Percentiles rank a stretch among this genome's conserved stretches.
These are phyloP conservation scores for Phengaris alcon DNA, from an alignment of 2,888 invertebrate species.

Conservation along the genomic window DNA sequence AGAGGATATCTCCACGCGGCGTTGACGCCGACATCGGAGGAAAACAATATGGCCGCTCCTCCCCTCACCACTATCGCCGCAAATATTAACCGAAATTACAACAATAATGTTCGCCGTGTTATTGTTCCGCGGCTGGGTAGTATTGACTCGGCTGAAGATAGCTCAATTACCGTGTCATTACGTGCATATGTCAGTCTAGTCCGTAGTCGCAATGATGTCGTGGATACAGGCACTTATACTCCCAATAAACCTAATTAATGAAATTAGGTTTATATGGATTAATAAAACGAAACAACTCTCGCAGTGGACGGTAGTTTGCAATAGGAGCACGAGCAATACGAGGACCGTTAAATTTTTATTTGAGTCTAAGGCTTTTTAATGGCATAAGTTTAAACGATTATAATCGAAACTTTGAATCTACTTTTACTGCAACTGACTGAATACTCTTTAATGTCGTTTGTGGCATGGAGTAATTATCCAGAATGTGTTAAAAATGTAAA, in stretches of 20 bases:
- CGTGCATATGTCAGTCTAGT: not conserved
- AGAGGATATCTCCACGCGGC: slow-evolving; percentile 29
- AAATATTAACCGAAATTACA: slow-evolving; percentile 16
- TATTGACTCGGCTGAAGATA: not conserved
- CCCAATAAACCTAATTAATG: not conserved
- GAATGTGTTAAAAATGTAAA: no score
- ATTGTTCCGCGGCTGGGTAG: not conserved
- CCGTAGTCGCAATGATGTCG: not conserved
- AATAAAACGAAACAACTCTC: not conserved
- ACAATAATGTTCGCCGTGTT: not conserved
- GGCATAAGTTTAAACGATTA: not conserved
- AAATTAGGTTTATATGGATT: not conserved
- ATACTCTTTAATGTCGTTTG: no score
- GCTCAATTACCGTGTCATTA: not conserved
- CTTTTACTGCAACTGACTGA: no score
- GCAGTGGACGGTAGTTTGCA: not conserved
- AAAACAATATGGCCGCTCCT: not conserved
- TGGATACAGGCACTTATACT: not conserved
- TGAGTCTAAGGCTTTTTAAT: not conserved
- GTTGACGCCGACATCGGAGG: not conserved
- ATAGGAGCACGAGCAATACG: not conserved
- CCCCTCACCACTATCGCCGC: not conserved
- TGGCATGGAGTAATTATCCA: no score
- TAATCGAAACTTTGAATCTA: not conserved
- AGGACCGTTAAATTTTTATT: not conserved